Evolutionary conservation across 1,140 invertebrate species (phyloP), one percentile per base, ranked within the genome.

Genomic region (Mya arenaria): DNA sequence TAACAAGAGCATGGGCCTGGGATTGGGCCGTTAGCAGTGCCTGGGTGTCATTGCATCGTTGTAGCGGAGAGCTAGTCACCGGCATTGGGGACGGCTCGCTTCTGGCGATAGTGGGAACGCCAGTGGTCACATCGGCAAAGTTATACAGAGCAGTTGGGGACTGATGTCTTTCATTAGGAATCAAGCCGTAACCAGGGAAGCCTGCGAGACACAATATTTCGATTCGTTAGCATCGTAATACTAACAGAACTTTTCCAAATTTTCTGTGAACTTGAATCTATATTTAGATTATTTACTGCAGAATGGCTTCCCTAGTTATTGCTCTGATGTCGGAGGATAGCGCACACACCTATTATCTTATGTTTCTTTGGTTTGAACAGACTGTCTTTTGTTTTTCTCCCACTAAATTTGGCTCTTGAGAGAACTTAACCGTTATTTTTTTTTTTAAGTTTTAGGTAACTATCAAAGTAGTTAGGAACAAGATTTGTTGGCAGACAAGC

Each of bases 21-120:
- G 77, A 80, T 0, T 80, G 77, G 66, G 77, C 77, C 48, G 77
- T 80, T 36, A 80, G 71, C 97, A 95, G 94, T 97, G 97, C 94
- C 97, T 80, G 85, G 34, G 55, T 79, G 63, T 72, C 85, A 60
- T 58, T 84, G 79, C 41, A 82, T 73, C 85, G 72, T 71, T 84
- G 85, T 60, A 86, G 62, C 36, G 85, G 85, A 28, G 85, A 86
- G n/a, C 63, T 84, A 52, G 73, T 82, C 34, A 84, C 13, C 19
- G 85, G 82, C n/a, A 86, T 52, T 72, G 77, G 85, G 23, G 85
- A 84, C n/a, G 77, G 68, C 60, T 86, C 85, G 60, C 72, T 84
- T 34, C 85, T 72, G 44, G 78, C 79, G 23, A 86, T 72, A 8
- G 72, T 60, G 17, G 79, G 66, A 52, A 71, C 78, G 37, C 74